Base-by-base conservation (phyloP, 2,888 invertebrate genomes). In the Itoplectis maculator region DNA sequence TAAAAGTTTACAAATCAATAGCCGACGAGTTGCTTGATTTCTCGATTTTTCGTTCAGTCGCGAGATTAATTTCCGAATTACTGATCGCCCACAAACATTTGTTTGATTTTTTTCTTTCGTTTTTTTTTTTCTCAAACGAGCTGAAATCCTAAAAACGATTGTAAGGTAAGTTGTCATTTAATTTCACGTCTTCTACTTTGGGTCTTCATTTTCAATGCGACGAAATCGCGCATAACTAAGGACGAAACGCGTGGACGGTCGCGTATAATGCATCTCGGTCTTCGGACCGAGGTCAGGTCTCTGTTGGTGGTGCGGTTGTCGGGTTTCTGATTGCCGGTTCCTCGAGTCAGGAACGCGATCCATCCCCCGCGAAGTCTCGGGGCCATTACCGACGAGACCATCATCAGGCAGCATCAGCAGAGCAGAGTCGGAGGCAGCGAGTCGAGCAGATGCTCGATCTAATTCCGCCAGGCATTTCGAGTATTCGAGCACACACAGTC, bases 401-500 rank as follows among this genome's bases (percentile, higher is more conserved):
- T 56, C 40, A 11, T n/a, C n/a, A n/a, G 29, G 5, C 3, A 29
- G 3, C 29, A 29, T 29, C 29, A 29, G 29, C 29, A 2, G 29
- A 3, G n/a, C n/a, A 5, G 29, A 29, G 29, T 29, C 29, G 29
- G 15, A 13, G 69, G 1, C 13, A 13, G n/a, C 13, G 45, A 65
- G 70, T 15, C 56, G 70, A 65, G 59, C 79, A 66, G 76, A 47
- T 54, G 61, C 75, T 79, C 68, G 76, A 82, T 82, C 79, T 79
- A 82, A 82, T 82, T 82, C 66, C 66, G 72, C 68, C 68, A 61
- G 68, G 68, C 76, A 82, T 82, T 68, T 73, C 79, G 75, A 76
- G 72, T 29, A 82, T 82, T 76, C 65, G 72, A 76, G 82, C 54
- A n/a, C n/a, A n/a, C n/a, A n/a, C n/a, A 75, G 65, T 66, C 70